Evolutionary conservation across 2,888 invertebrate species (phyloP), one percentile per base, ranked within the genome.

Genomic region (Cyaniris semiargus): DNA sequence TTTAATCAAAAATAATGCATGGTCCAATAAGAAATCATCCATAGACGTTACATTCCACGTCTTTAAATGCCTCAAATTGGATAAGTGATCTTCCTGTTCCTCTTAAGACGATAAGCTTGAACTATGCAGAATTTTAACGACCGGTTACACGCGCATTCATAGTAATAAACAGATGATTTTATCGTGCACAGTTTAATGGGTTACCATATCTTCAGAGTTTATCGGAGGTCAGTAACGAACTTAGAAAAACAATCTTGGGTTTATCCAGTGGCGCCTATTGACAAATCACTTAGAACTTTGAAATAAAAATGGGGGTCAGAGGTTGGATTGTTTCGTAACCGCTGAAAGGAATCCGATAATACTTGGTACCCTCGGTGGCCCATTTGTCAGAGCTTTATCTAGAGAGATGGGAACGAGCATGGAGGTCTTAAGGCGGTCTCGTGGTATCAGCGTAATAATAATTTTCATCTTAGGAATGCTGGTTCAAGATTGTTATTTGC

Each of bases 161-260:
- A 82, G 77, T 80, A 66, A 82, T 79, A 79, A 78, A 75, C 82
- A 85, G 83, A 84, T 87, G 85, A 86, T 85, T 80, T 81, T 77
- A 84, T 86, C 88, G 87, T 88, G 88, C 86, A 82, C 86, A 86
- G 86, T 85, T 85, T 85, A 88, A 83, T 85, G 83, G 85, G 81
- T 85, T 85, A 84, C 82, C 83, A 82, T 87, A 88, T 87, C 87
- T 81, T 77, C 74, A 83, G 80, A 86, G 92, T 90, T 92, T 92
- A 93, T 93, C 92, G 78, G 74, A 83, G 92, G 93, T 92, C 91
- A 90, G 84, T 84, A 88, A 88, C 86, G 86, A 79, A 80, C 83
- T 84, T 89, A 90, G 89, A 89, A 90, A 89, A 91, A 89, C 87
- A 88, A 81, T 80, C 80, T 74, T 0, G 48, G 79, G 82, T 84